Evolutionary conservation across 2,888 invertebrate species (phyloP), one percentile per base, ranked within the genome.

Genomic region (Empis livida): DNA sequence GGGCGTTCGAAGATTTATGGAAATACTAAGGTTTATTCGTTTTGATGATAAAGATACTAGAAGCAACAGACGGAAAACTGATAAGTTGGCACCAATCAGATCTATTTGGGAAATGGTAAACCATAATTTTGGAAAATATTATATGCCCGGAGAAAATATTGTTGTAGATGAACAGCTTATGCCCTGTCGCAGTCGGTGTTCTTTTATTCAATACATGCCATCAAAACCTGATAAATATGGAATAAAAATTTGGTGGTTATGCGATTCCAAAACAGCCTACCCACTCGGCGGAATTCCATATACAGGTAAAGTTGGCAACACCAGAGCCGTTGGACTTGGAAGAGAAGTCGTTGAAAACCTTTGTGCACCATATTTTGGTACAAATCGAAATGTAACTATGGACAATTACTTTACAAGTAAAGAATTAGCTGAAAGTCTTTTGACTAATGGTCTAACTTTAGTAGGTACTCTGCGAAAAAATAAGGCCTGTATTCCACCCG

Each of bases 231-330:
- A 14, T 3, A 38, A 38, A 38, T 38, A 38, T 38, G 38, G 38
- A 15, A 38, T 38, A 14, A 38, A 38, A 38, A 10, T 38, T 38
- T 38, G 38, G 38, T 38, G 38, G 38, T 50, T 57, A 16, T 57
- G 59, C 45, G 55, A 62, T 51, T 49, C 56, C 20, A 48, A 52
- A 50, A 58, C 54, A 43, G 42, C 54, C 17, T 59, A 57, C 55
- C 56, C 58, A 32, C 44, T 58, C 11, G 30, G 45, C 20, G 58
- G 55, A 27, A 38, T 51, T 20, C 30, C 57, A 32, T 58, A 58
- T 49, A 57, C 55, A 49, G 57, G 55, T 20, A 40, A 45, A 35
- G 5, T 27, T 30, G 32, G 31, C 8, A 42, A 44, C 4, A n/a
- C 17, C 11, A 45, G 41, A 32, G 41, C 23, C 17, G 14, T n/a